Evolutionary conservation across 2,113 vertebrate genomes (phyloP).

Genomic region (Nematolebias whitei): DNA sequence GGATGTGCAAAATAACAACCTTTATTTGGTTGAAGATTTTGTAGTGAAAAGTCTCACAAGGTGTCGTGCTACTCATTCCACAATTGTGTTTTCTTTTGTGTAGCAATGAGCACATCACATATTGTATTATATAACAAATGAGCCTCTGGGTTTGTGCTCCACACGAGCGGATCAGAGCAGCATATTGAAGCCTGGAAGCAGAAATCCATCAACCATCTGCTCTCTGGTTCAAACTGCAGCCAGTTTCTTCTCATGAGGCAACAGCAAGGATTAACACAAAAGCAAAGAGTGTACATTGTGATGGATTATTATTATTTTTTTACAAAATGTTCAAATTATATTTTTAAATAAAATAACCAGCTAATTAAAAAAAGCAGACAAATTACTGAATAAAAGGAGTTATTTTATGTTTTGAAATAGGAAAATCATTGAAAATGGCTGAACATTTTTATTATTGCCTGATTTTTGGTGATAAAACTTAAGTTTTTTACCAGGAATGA

Average conservation of each 20-base stretch:
- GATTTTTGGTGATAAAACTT: too few species aligned
- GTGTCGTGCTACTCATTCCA: background rate
- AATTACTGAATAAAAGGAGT: too few species aligned
- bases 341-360: too few species aligned
- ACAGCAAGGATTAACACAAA: too few species aligned
- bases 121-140: slow-evolving; percentile 25
- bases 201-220: slow-evolving; percentile 3
- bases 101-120: background rate
- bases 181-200: slow-evolving; percentile 18
- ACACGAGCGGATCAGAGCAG: slow-evolving; percentile 16
- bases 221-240: background rate
- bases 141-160: slow-evolving; percentile 1
- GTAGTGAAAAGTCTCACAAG: background rate
- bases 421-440: too few species aligned
- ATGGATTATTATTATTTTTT: too few species aligned
- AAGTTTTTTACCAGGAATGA: too few species aligned
- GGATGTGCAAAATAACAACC: background rate
- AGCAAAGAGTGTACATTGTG: too few species aligned
- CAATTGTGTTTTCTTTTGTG: background rate
- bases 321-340: too few species aligned
- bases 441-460: too few species aligned
- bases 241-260: background rate
- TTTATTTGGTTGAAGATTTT: background rate
- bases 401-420: too few species aligned
- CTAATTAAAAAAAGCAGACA: too few species aligned